phyloP scores from a whole-genome alignment of 2,797 vertebrate species.

The Melanogrammus aeglefinus region DNA sequence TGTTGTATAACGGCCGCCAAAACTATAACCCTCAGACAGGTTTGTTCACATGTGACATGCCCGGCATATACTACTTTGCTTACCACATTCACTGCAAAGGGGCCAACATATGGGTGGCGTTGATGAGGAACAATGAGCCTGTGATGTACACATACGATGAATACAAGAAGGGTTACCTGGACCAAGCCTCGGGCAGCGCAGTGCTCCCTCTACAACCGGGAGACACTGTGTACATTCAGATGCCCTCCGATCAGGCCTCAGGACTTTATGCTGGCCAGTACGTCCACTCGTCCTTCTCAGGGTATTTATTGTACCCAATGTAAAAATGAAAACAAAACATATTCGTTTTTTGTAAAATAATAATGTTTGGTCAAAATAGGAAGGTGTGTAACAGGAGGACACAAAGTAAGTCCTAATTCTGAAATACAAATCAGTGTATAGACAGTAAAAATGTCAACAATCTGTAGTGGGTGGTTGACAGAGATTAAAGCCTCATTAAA shows the following conservation, averaged over 20 bases:
- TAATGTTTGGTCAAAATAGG: constrained; percentile 20
- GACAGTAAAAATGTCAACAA: constrained; percentile 28
- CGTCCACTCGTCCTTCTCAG: constrained; percentile 96
- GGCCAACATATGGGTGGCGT: constrained; percentile 92
- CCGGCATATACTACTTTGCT: constrained; percentile 95
- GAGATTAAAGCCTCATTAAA: constrained; percentile 15
- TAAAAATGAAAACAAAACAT: constrained; percentile 58
- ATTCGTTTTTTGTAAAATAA: constrained; percentile 24
- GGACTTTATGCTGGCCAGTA: constrained; percentile 97
- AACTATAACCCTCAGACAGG: constrained; percentile 95
- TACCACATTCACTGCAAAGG: constrained; percentile 98
- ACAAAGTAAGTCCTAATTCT: constrained; percentile 25
- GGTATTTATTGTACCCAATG: constrained; percentile 98
- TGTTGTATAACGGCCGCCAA: constrained; percentile 94
- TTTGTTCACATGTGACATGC: constrained; percentile 94
- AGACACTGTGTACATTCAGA: constrained; percentile 90
- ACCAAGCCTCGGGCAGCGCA: constrained; percentile 96
- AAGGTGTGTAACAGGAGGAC: constrained; percentile 23
- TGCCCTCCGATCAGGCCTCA: constrained; percentile 95
- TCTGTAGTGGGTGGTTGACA: constrained; percentile 24
- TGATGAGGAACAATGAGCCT: constrained; percentile 95
- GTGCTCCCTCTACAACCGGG: constrained; percentile 88
- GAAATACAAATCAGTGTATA: constrained; percentile 25
- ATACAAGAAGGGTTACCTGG: constrained; percentile 94
- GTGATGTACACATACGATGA: constrained; percentile 98